A percentile compares a stretch with the other conserved stretches of the same genome.
Evolutionary conservation across 2,888 invertebrate species (phyloP).

Genomic region (Andrena bucephala): DNA sequence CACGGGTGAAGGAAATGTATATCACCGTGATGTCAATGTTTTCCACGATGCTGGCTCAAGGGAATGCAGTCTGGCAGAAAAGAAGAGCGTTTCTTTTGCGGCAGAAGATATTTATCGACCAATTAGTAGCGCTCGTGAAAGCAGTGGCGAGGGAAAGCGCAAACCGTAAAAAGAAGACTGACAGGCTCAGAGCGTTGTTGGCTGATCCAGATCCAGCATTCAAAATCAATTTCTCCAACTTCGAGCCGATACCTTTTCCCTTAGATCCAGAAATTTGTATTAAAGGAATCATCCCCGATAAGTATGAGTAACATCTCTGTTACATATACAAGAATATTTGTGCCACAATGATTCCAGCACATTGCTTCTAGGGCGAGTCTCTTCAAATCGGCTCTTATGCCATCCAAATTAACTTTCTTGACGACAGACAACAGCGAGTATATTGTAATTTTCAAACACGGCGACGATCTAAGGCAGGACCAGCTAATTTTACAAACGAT

Average conservation of each 20-base stretch:
- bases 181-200: constrained; percentile 93
- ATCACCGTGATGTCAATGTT: constrained; percentile 95
- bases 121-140: constrained; percentile 94
- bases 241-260: constrained; percentile 97
- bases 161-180: constrained; percentile 96
- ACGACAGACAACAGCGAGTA: constrained; percentile 94
- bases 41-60: constrained; percentile 89
- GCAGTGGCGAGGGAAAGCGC: constrained; percentile 96
- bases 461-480: constrained; percentile 98
- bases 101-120: constrained; percentile 96
- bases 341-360: constrained; percentile 24
- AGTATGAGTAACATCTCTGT: constrained; percentile 82
- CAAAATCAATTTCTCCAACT: constrained; percentile 94
- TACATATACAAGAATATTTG: neutral
- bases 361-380: constrained; percentile 88
- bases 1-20: constrained; percentile 93
- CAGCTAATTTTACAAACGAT: constrained; percentile 99
- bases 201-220: constrained; percentile 91
- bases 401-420: constrained; percentile 95
- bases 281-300: constrained; percentile 94
- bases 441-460: constrained; percentile 98
- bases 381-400: constrained; percentile 99
- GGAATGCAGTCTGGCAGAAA: constrained; percentile 90
- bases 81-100: constrained; percentile 91
- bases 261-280: constrained; percentile 96